Percentiles rank a stretch among this genome's conserved stretches.
Evolutionary conservation across 2,113 vertebrate species (phyloP).

Genomic region (Lates calcarifer): DNA sequence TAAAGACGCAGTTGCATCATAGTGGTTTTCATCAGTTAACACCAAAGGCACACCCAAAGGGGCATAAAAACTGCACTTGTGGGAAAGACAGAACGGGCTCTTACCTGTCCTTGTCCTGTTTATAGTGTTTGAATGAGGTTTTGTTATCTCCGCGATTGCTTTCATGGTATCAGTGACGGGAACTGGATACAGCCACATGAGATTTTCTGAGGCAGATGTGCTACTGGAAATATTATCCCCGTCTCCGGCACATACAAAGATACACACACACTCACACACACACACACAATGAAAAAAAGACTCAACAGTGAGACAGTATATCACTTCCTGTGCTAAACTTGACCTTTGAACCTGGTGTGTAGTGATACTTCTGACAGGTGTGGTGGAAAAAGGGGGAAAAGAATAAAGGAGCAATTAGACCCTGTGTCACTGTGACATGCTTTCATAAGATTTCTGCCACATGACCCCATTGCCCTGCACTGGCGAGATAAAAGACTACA

Average conservation of each 20-base stretch:
- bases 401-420: conserved; percentile 37
- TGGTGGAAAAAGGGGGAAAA: conserved; percentile 21
- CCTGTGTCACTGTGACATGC: not conserved
- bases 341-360: conserved; percentile 55
- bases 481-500: not conserved
- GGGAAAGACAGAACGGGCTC: conserved; percentile 60
- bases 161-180: conserved; percentile 73
- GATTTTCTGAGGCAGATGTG: conserved; percentile 64
- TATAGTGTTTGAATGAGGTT: conserved; percentile 65
- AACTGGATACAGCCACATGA: conserved; percentile 65
- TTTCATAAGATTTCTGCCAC: not conserved
- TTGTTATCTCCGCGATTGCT: no score
- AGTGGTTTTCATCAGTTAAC: conserved; percentile 59
- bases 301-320: conserved; percentile 17
- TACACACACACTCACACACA: conserved; percentile 27
- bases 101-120: conserved; percentile 58
- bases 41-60: conserved; percentile 65
- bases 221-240: conserved; percentile 59
- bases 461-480: not conserved
- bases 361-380: conserved; percentile 37
- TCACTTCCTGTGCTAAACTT: conserved; percentile 64
- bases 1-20: conserved; percentile 76
- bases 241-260: conserved; percentile 42
- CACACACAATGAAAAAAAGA: conserved; percentile 50
- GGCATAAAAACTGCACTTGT: conserved; percentile 46